Percentiles rank a stretch among this genome's conserved stretches.
Evolutionary conservation across 64 coral and sea anemone species (phyloP).

Genomic region (Actinia equina): DNA sequence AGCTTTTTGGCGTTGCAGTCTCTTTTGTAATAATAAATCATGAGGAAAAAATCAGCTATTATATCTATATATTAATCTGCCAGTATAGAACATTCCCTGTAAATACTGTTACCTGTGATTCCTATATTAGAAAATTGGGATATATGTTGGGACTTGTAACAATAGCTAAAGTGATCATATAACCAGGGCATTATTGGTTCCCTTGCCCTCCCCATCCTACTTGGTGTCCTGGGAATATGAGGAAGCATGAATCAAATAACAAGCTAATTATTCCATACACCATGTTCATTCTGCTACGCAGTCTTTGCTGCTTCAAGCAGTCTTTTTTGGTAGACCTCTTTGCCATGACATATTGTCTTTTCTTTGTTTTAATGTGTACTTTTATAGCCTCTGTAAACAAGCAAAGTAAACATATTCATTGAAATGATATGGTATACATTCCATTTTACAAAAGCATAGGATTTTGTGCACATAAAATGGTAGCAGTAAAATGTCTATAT

Average conservation of each 20-base stretch:
- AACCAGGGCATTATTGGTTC: constrained; percentile 6
- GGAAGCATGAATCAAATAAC: constrained; percentile 14
- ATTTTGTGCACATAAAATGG: no score
- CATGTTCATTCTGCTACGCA: constrained; percentile 12
- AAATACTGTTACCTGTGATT: not conserved
- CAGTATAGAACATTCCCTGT: constrained; percentile 11
- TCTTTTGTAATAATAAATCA: constrained; percentile 15
- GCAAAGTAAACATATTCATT: no score
- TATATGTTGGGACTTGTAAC: constrained; percentile 13
- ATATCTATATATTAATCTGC: constrained; percentile 13
- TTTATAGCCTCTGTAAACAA: no score
- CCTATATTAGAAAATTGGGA: constrained; percentile 16
- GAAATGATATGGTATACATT: no score
- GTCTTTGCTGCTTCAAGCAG: constrained; percentile 11
- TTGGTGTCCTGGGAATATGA: not conserved
- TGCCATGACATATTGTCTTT: constrained; percentile 19
- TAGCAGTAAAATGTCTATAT: no score
- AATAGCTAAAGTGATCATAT: not conserved
- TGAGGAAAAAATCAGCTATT: constrained; percentile 7
- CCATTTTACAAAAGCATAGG: no score
- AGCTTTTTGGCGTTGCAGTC: constrained; percentile 13
- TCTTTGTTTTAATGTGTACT: not conserved
- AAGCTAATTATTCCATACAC: constrained; percentile 14
- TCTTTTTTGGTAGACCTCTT: constrained; percentile 6
- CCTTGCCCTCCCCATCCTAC: constrained; percentile 13